Evolutionary conservation across 2,888 invertebrate species (phyloP).

Genomic region (Girardia tigrina): DNA sequence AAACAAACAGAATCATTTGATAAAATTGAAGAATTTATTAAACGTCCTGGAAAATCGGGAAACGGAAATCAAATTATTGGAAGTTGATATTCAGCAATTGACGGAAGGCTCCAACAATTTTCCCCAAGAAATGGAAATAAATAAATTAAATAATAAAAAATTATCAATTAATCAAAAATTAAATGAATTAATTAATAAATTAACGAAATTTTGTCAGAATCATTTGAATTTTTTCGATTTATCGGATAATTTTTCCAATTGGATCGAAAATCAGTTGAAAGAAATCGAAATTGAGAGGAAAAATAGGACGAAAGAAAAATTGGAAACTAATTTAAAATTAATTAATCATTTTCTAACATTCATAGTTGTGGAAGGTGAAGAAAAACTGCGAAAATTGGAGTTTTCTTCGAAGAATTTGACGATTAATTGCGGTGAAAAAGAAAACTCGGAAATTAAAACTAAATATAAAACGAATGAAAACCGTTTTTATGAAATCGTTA

Average conservation of each 20-base stretch:
- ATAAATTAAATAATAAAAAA: constrained; percentile 3
- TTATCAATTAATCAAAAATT: not conserved
- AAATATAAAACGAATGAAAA: not conserved
- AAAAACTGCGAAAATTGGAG: not conserved
- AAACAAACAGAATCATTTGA: not conserved
- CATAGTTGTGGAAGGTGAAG: not conserved
- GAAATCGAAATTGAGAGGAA: not conserved
- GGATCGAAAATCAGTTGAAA: not conserved
- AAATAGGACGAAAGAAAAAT: not conserved
- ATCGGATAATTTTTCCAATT: not conserved
- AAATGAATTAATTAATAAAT: not conserved
- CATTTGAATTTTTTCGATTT: not conserved
- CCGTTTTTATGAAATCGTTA: not conserved
- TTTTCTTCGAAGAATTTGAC: not conserved
- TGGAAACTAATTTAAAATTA: not conserved
- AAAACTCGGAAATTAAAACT: not conserved
- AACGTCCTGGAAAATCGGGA: not conserved
- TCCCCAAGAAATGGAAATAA: not conserved
- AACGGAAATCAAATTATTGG: not conserved
- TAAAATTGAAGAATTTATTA: not conserved
- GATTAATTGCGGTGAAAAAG: not conserved
- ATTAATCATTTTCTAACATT: not conserved
- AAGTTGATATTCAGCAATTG: not conserved
- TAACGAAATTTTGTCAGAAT: not conserved
- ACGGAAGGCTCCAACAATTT: not conserved